phyloP scores from a whole-genome alignment of 1,140 invertebrate species.

The Lepidostoma basale region DNA sequence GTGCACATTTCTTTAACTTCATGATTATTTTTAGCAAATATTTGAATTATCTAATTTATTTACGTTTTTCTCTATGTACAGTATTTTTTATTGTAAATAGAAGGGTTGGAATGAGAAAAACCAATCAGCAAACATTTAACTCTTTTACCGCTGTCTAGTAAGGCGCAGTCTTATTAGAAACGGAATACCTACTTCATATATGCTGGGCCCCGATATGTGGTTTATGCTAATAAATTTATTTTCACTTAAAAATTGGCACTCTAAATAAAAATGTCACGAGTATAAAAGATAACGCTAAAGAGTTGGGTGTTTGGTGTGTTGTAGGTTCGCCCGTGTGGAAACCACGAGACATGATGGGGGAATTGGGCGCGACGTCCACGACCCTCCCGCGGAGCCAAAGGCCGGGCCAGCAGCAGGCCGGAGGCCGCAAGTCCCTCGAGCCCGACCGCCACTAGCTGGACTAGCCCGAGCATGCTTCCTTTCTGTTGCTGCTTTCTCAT shows the following conservation, averaged over 20 bases:
- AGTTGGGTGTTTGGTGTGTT: slow-evolving; percentile 68
- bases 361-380: slow-evolving; percentile 51
- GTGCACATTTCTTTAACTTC: too few species aligned
- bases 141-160: slow-evolving; percentile 49
- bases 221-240: slow-evolving; percentile 12
- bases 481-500: slow-evolving; percentile 15
- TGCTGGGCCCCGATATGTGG: neutral
- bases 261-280: neutral
- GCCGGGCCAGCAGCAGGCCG: slow-evolving; percentile 53
- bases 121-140: slow-evolving; percentile 63
- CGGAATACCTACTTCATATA: neutral
- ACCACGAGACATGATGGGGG: slow-evolving; percentile 74
- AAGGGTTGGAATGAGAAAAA: neutral
- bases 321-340: slow-evolving; percentile 91
- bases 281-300: slow-evolving; percentile 49
- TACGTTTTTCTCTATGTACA: too few species aligned
- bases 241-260: slow-evolving; percentile 19
- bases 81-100: too few species aligned
- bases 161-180: slow-evolving; percentile 11
- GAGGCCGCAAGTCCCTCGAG: slow-evolving; percentile 61
- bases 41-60: too few species aligned
- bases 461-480: slow-evolving; percentile 6
- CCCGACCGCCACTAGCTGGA: slow-evolving; percentile 54
- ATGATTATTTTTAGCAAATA: too few species aligned
- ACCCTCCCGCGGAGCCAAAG: slow-evolving; percentile 60